These are phyloP conservation scores for Accipiter virgatus DNA, from an alignment of 2,113 vertebrate genomes.

Conservation along the genomic window DNA sequence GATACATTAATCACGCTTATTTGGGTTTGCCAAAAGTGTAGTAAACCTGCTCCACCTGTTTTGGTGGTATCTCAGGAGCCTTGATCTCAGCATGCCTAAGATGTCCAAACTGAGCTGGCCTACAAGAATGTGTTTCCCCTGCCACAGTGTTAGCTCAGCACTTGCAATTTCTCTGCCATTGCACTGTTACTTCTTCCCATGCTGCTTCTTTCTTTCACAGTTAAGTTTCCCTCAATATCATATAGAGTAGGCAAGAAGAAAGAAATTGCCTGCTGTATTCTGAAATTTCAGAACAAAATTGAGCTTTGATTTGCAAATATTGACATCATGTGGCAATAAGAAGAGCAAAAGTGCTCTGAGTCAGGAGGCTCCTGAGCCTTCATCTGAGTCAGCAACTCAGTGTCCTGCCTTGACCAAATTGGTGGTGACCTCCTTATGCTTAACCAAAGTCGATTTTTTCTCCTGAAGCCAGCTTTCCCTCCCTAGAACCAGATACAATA, in stretches of 20 bases:
- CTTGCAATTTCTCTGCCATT: background rate
- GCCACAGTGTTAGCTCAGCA: background rate
- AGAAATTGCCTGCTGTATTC: rapidly evolving
- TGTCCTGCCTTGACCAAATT: background rate
- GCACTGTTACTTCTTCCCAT: background rate
- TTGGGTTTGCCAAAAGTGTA: background rate
- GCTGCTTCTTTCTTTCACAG: background rate
- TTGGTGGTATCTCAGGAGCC: background rate
- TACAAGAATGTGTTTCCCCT: background rate
- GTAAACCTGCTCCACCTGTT: slow-evolving; percentile 2
- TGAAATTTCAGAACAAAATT: background rate
- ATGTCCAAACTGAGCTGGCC: background rate
- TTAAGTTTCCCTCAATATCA: background rate
- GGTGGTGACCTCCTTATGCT: background rate
- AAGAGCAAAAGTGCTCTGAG: background rate
- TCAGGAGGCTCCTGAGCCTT: background rate
- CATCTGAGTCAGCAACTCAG: background rate
- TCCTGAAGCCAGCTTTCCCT: background rate
- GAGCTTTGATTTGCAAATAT: background rate
- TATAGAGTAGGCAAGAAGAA: background rate
- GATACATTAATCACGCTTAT: background rate
- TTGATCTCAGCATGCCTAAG: background rate
- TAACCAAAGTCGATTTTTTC: background rate
- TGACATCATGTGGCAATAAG: background rate
- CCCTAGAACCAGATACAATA: background rate